These are phyloP conservation scores for Lochmaea capreae DNA, from an alignment of 2,888 invertebrate species.

Conservation along the genomic window DNA sequence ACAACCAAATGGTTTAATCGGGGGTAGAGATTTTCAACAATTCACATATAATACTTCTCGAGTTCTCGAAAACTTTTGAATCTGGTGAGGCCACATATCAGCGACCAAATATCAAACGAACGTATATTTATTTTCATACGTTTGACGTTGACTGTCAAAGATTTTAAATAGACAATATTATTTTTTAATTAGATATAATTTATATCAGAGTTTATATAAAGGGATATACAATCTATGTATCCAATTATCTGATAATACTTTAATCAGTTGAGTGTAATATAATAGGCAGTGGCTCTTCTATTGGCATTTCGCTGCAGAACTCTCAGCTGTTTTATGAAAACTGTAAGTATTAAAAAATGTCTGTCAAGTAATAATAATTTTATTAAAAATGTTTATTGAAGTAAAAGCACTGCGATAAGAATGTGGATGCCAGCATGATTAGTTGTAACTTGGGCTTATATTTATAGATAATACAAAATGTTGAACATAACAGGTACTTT, in stretches of 20 bases:
- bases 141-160: slow-evolving; percentile 4
- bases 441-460: too few relatives aligned
- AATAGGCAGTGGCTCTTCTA: slow-evolving; percentile 2
- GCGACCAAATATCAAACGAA: background rate
- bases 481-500: too few relatives aligned
- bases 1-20: too few relatives aligned
- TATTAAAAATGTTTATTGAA: too few relatives aligned
- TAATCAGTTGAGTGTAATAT: background rate
- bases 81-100: background rate
- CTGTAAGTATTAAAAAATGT: background rate
- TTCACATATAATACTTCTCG: too few relatives aligned
- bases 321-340: background rate
- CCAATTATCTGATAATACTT: background rate
- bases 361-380: background rate
- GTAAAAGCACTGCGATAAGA: background rate
- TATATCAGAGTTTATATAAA: too few relatives aligned
- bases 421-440: too few relatives aligned
- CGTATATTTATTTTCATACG: background rate
- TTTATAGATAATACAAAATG: too few relatives aligned
- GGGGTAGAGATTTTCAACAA: too few relatives aligned
- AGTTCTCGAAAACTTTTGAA: background rate
- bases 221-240: background rate
- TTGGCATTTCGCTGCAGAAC: background rate
- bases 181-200: background rate
- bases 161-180: background rate